Evolutionary conservation across 2,888 invertebrate species (phyloP).

Genomic region (Mesoligia furuncula): DNA sequence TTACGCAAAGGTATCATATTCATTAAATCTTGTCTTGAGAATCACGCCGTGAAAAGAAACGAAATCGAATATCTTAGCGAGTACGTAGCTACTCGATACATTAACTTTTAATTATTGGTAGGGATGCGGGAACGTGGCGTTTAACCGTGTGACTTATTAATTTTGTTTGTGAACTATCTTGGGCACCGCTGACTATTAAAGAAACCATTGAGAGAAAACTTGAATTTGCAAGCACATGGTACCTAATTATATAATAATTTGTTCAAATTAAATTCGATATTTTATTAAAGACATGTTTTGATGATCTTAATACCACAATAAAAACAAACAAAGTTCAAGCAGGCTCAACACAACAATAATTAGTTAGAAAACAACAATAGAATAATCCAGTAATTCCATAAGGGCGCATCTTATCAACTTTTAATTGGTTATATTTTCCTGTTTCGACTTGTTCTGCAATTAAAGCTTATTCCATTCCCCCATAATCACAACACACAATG

Average conservation of each 20-base stretch:
- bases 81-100: not conserved
- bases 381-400: not conserved
- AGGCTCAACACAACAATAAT: not conserved
- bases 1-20: constrained; percentile 47
- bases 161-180: not conserved
- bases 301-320: not conserved
- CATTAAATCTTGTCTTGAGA: constrained; percentile 53
- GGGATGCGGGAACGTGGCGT: not conserved
- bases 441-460: constrained; percentile 10
- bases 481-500: not conserved
- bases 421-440: not conserved
- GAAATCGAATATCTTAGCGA: constrained; percentile 19
- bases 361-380: not conserved
- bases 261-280: not conserved
- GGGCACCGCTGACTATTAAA: not conserved
- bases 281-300: not conserved
- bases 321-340: not conserved
- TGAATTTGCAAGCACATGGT: not conserved
- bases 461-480: not conserved
- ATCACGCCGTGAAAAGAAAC: constrained; percentile 44
- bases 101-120: constrained; percentile 10
- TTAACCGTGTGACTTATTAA: not conserved
- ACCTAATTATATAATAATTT: not conserved
- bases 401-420: not conserved
- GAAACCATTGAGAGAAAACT: not conserved